Percentiles rank a stretch among this genome's conserved stretches.
Evolutionary conservation across 2,888 invertebrate species (phyloP).

Genomic region (Galerucella pusilla): DNA sequence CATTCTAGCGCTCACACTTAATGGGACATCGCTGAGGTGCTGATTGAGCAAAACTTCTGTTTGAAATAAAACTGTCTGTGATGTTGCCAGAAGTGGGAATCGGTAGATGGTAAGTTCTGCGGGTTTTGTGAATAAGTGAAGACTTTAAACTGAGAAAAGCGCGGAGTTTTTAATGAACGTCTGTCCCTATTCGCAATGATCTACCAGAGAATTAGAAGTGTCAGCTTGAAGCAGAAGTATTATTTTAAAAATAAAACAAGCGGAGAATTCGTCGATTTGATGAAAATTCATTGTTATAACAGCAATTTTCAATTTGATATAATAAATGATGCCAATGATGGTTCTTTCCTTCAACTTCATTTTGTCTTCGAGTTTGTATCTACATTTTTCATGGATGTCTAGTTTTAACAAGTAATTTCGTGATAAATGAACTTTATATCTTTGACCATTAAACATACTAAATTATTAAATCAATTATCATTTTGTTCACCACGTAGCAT

Average conservation of each 20-base stretch:
- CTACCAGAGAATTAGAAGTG: slow-evolving; percentile 15
- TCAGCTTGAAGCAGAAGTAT: neutral
- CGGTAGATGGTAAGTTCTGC: neutral
- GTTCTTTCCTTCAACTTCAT: neutral
- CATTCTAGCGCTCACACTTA: neutral
- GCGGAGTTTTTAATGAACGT: slow-evolving; percentile 7
- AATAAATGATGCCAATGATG: neutral
- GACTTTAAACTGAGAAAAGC: slow-evolving; percentile 10
- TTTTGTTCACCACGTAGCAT: too few relatives aligned
- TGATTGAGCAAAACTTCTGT: slow-evolving; percentile 6
- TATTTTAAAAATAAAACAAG: slow-evolving; percentile 8
- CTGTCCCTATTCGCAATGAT: slow-evolving; percentile 6
- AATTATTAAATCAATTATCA: too few relatives aligned
- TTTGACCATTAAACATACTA: too few relatives aligned
- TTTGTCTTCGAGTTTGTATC: neutral
- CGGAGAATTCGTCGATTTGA: neutral
- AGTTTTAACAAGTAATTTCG: neutral
- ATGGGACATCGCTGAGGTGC: neutral
- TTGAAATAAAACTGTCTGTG: neutral
- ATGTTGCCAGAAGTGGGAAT: neutral
- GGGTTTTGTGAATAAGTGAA: slow-evolving; percentile 4
- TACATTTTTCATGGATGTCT: neutral
- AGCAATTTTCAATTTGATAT: neutral
- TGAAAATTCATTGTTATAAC: neutral
- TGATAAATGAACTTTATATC: neutral